Evolutionary conservation across 1,140 invertebrate genomes (phyloP), one percentile per base, ranked within the genome.

Genomic region (Drosophila truncata): DNA sequence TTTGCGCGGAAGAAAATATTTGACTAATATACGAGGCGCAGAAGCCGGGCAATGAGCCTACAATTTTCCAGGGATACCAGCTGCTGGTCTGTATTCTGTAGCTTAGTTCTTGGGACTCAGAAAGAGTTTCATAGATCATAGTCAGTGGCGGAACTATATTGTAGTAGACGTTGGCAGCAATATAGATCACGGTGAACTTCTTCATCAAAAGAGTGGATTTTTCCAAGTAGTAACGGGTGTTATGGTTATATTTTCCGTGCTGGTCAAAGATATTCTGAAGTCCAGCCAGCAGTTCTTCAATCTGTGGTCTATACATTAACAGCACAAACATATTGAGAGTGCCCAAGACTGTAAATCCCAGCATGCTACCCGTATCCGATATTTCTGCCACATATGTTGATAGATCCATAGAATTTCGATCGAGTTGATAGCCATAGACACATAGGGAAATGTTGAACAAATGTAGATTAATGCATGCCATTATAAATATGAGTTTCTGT

Each of bases 31-130:
- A 60, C 4, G 23, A 31, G 7, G 8, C 20, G 2, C 39, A 46
- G 13, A 60, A 60, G n/a, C 39, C 37, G 16, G 10, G 20, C 57
- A 41, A 27, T 11, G 63, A 65, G 20, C 20, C 52, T 1, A 14
- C 11, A 14, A 14, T 6, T 27, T 54, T 7, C 52, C 63, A 65
- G 1, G 39, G 54, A 44, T 35, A 65, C 63, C 63, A 60, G 11
- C 7, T 1, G 16, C 18, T 1, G 16, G 18, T 44, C 31, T 42
- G 63, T 13, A 27, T 7, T 6, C n/a, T 37, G 11, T 52, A 63
- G 10, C 33, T 27, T 13, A 54, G n/a, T 14, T 54, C 16, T 33
- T 39, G 11, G 5, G 60, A 63, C 10, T 63, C 10, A 1, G 29
- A 23, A 10, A 35, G 6, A 5, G 25, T 10, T 8, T 65, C 29